phyloP scores from a whole-genome alignment of 2,113 vertebrate genomes.

The Gulo gulo region DNA sequence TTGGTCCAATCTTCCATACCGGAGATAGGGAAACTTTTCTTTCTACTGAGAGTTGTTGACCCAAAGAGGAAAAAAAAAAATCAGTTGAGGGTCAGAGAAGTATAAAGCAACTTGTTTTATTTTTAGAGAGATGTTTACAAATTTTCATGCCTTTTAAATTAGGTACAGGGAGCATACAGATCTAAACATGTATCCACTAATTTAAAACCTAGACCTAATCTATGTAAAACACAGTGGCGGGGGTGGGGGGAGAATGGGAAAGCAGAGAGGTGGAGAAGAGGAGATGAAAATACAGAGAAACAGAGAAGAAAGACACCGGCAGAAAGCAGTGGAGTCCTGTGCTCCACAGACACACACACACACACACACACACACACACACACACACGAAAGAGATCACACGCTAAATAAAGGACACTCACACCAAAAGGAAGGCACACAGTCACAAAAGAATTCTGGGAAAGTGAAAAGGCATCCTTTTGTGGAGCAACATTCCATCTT shows the following conservation, averaged over 20 bases:
- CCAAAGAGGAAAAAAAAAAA: conserved; percentile 23
- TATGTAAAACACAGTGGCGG: not conserved
- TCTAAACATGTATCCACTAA: not conserved
- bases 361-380: too few relatives aligned
- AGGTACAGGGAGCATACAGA: not conserved
- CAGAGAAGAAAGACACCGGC: not conserved
- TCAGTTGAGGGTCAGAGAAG: conserved; percentile 19
- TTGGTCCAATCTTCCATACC: not conserved
- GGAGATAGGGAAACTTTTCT: conserved; percentile 22
- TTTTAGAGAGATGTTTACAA: conserved; percentile 37
- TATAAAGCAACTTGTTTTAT: conserved; percentile 51
- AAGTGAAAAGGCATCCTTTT: not conserved
- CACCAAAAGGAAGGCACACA: not conserved
- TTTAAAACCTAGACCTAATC: not conserved
- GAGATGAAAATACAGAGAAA: not conserved
- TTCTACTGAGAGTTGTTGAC: conserved; percentile 30
- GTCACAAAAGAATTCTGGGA: not conserved
- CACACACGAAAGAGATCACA: not conserved
- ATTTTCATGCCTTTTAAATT: conserved; percentile 35
- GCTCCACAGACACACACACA: not conserved
- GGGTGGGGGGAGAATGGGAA: too few relatives aligned
- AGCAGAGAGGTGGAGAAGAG: not conserved
- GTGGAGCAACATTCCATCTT: not conserved
- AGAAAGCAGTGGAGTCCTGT: not conserved
- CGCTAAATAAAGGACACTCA: not conserved